phyloP scores from a whole-genome alignment of 1,140 invertebrate species.

The Drosophila rhopaloa region DNA sequence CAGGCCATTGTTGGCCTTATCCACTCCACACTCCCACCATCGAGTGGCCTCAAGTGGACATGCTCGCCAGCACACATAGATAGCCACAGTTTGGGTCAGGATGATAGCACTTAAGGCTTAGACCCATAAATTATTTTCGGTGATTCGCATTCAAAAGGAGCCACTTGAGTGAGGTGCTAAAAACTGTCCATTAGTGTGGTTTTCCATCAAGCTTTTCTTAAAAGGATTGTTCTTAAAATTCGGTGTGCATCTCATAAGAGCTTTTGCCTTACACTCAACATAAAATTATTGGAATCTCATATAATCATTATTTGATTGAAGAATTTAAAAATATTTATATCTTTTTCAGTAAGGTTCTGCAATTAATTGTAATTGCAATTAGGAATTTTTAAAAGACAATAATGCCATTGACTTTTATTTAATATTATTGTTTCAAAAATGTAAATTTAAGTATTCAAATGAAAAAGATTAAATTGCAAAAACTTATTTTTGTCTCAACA shows the following conservation, averaged over 20 bases:
- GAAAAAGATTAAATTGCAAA: no score
- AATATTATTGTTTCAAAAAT: no score
- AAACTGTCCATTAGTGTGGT: conserved; percentile 24
- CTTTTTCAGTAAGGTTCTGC: no score
- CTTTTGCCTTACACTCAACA: neutral
- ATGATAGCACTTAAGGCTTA: conserved; percentile 25
- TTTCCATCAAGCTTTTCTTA: conserved; percentile 5
- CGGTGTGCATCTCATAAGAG: no score
- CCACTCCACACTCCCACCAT: conserved; percentile 46
- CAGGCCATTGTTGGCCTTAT: conserved; percentile 64
- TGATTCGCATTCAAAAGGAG: conserved; percentile 17
- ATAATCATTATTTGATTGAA: no score
- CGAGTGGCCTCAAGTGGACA: conserved; percentile 55
- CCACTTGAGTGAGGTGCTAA: conserved; percentile 5
- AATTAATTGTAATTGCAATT: no score
- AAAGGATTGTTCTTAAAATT: neutral
- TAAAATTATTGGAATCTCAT: no score
- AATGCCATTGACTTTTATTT: no score
- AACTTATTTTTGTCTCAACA: no score
- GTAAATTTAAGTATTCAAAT: no score
- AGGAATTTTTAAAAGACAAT: no score
- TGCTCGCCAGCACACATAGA: conserved; percentile 21
- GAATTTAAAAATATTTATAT: no score
- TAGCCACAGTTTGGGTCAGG: conserved; percentile 14
- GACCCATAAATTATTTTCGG: conserved; percentile 30